Evolutionary conservation across 2,888 invertebrate species (phyloP), one percentile per base, ranked within the genome.

Genomic region (Drosophila paranaensis): DNA sequence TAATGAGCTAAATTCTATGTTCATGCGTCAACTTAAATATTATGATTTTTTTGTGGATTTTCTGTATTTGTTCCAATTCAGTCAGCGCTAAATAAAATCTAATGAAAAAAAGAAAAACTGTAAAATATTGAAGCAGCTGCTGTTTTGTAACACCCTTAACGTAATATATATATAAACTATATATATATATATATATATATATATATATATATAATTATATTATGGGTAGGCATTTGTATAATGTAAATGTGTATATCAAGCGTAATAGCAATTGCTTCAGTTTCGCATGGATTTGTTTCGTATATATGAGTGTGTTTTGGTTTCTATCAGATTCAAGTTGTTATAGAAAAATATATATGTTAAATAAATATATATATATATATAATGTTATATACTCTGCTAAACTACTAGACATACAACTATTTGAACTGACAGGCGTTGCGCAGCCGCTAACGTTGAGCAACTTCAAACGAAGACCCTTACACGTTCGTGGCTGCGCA

Each of bases 251-350:
- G 74, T 82, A 79, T 79, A 88, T 84, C 68, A 89, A 85, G 90
- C 89, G 84, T 88, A 86, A 70, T 84, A 86, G 89, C 81, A 89
- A 90, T 85, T 85, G 89, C 87, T 77, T 84, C 74, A 77, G 81
- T 80, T 80, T 82, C 70, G 71, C 79, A 82, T 78, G 71, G 76
- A 71, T 66, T 71, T 79, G 51, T 74, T 68, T 66, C 64, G 82
- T 57, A 53, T 57, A 50, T 64, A 69, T 88, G 84, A 89, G 89
- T 77, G 77, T 74, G 81, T 74, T 77, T 82, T 85, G 86, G 80
- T 79, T 69, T 88, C 50, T 51, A 67, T 82, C 82, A 84, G 88
- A 89, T 83, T 83, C 90, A 83, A 89, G 85, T 73, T 81, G 64
- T 66, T 83, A 62, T 89, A 78, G 66, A 83, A 83, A 83, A 89